Base-by-base conservation (phyloP, 2,113 vertebrate genomes). In the Cyanocitta stelleri region DNA sequence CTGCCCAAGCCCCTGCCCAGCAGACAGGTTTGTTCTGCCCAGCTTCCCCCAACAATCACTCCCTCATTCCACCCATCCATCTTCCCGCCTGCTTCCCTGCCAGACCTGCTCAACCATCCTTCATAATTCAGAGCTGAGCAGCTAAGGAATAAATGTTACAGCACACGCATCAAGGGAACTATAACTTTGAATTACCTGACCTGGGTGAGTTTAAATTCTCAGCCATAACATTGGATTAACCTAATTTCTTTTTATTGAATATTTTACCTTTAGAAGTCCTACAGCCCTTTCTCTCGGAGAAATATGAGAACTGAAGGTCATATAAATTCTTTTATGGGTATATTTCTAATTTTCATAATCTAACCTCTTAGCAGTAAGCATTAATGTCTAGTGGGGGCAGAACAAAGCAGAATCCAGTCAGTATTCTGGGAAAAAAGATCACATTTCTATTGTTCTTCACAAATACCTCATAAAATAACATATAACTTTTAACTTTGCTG, bases 171-270 rank as follows among this genome's bases (percentile, higher is more conserved):
- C 82, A 89, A 89, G 95, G 95, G 95, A 97, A 88, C 91, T 43
- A 80, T 89, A 95, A 93, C 81, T 95, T 80, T 80, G 85, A 96
- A 96, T 95, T 97, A 94, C 81, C 90, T 96, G 88, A 95, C 95
- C 82, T 49, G 83, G 85, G 90, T 33, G 89, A 95, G 90, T 92
- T 96, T 96, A 93, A 95, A 95, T 96, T 96, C 86, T 94, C 90
- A 96, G 95, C 95, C 95, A 96, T 93, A 97, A 96, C 93, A 95
- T 82, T 94, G 94, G 95, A 97, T 96, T 97, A 96, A 97, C 92
- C 88, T 96, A 90, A 94, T 95, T 96, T 94, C 85, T 91, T 86
- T 96, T 94, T 95, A 94, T 97, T 93, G 79, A 94, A 89, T 93
- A 93, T 93, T 95, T 94, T 94, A 87, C 83, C 86, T 96, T 93